Percentiles rank a stretch among this genome's conserved stretches.
These are phyloP conservation scores for Belgica antarctica DNA, from an alignment of 2,888 invertebrate species.

Conservation along the genomic window DNA sequence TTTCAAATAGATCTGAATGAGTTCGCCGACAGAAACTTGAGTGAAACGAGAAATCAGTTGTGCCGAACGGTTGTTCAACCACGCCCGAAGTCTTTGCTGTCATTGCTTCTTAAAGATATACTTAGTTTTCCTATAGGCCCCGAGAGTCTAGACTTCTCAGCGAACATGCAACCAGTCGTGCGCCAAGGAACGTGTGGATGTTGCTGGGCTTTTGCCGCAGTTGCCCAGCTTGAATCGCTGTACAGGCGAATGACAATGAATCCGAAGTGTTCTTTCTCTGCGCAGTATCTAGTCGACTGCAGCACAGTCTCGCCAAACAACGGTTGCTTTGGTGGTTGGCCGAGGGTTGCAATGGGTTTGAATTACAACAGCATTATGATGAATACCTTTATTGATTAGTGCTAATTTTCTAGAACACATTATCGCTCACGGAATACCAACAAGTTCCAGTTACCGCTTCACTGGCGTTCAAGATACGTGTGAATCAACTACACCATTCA, in stretches of 20 bases:
- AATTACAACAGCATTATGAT: background rate
- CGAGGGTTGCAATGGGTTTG: background rate
- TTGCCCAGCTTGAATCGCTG: background rate
- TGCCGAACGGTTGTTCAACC: background rate
- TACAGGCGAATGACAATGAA: background rate
- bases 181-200: background rate
- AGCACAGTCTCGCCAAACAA: background rate
- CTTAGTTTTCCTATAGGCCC: too few species aligned
- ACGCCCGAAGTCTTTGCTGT: background rate
- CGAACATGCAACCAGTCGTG: too few species aligned
- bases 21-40: background rate
- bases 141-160: too few species aligned
- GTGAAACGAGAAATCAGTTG: too few species aligned
- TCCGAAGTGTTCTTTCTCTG: background rate
- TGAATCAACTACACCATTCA: too few species aligned
- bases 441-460: background rate
- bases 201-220: slow-evolving; percentile 10
- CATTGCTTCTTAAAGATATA: background rate
- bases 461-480: background rate
- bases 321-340: background rate
- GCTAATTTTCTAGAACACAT: background rate
- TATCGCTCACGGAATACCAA: background rate
- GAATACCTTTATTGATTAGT: background rate
- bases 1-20: background rate
- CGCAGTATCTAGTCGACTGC: background rate